Evolutionary conservation across 2,888 invertebrate species (phyloP).

Genomic region (Cordylochernes scorpioides): DNA sequence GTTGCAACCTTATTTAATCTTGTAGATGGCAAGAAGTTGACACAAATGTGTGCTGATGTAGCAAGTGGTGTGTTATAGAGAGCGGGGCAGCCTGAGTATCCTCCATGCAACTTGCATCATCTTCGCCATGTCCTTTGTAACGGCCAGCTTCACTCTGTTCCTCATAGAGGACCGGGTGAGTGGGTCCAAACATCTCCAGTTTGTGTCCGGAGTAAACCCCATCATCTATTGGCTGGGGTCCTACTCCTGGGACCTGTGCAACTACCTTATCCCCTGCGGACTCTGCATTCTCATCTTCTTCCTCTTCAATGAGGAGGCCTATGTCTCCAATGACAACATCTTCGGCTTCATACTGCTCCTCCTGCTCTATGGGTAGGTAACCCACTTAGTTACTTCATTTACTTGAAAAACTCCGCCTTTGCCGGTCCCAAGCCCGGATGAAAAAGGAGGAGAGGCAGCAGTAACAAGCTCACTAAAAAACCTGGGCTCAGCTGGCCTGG

Average conservation of each 20-base stretch:
- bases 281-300: constrained; percentile 39
- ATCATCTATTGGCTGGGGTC: constrained; percentile 44
- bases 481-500: no score
- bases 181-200: constrained; percentile 51
- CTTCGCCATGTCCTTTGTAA: constrained; percentile 36
- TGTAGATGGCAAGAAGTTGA: no score
- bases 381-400: no score
- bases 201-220: constrained; percentile 43
- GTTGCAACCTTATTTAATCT: no score
- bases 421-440: no score
- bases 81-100: constrained; percentile 19
- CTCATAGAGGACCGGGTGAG: constrained; percentile 42
- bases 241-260: constrained; percentile 44
- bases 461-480: no score
- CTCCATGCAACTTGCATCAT: constrained; percentile 26
- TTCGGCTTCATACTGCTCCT: constrained; percentile 33
- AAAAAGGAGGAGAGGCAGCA: no score
- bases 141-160: constrained; percentile 50
- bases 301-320: constrained; percentile 48
- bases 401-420: no score
- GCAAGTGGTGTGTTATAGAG: constrained; percentile 15
- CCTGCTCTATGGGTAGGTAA: constrained; percentile 25
- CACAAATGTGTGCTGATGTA: no score
- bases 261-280: constrained; percentile 37
- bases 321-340: constrained; percentile 40